Base-by-base conservation (phyloP, 2,797 vertebrate genomes). In the Hydrolagus colliei region DNA sequence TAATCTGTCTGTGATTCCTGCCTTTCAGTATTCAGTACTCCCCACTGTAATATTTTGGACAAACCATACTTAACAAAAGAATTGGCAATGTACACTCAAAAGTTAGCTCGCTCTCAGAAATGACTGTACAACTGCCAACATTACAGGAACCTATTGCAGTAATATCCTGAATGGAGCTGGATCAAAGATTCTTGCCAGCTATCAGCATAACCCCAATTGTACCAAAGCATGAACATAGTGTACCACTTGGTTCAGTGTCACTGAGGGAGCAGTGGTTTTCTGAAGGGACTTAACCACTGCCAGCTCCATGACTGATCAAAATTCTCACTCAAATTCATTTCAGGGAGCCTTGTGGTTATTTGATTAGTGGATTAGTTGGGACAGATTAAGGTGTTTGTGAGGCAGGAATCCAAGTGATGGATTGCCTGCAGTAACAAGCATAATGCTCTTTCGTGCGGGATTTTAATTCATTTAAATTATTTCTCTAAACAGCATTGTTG, bases 141-240 rank as follows among this genome's bases (percentile, higher is more conserved):
- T 82, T 18, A 82, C 63, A 68, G 63, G 78, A 20, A 82, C 32
- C 63, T 20, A 27, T 16, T 82, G 79, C 41, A 18, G 27, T 41
- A 13, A 65, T 35, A 68, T 67, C 63, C 79, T 82, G 79, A 82
- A 67, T 35, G 27, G 9, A 18, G 14, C 16, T 1, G 20, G 8
- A 82, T 12, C 18, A 8, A 68, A 82, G 63, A 4, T 20, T 14
- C 78, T 63, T 80, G 62, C 62, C 27, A 35, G 62, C 62, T 32
- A 73, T 1, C 22, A 67, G 13, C 32, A 41, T 32, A 41, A 67
- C 10, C 6, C 18, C 59, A n/a, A 82, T 41, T 10, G 18, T n/a
- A 76, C 74, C 63, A 67, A 63, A 35, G 61, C 65, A 67, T 27
- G 79, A 68, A 82, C 63, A 20, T 68, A 35, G 32, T 82, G 79